phyloP scores from a whole-genome alignment of 2,113 vertebrate genomes.

The Carettochelys insculpta region DNA sequence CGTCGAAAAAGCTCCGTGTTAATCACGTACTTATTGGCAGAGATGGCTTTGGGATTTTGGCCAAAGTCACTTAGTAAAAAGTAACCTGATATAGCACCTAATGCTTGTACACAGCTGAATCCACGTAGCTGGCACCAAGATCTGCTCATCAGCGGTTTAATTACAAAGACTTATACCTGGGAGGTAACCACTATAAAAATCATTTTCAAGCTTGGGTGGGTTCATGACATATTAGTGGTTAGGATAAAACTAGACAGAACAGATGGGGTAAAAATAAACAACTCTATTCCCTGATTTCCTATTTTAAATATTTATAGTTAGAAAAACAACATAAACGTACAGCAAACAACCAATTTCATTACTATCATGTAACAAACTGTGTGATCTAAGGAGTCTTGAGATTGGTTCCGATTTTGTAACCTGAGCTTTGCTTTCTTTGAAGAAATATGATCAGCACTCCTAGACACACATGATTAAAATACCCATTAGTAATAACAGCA shows the following conservation, averaged over 20 bases:
- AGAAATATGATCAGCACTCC: background rate
- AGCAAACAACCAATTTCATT: background rate
- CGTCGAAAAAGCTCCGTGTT: conserved; percentile 49
- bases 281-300: background rate
- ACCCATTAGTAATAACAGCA: background rate
- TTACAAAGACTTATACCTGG: conserved; percentile 30
- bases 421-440: background rate
- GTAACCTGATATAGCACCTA: conserved; percentile 41
- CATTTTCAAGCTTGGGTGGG: conserved; percentile 1
- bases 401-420: background rate
- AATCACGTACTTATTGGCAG: conserved; percentile 52
- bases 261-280: background rate
- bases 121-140: conserved; percentile 19
- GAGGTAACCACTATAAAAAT: background rate
- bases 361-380: background rate
- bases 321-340: background rate
- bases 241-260: background rate
- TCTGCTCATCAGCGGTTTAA: conserved; percentile 29
- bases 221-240: background rate
- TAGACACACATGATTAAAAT: background rate
- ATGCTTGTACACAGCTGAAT: conserved; percentile 44
- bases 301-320: background rate
- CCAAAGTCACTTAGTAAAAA: conserved; percentile 35
- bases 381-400: background rate
- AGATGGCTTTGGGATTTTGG: conserved; percentile 36